Base-by-base conservation (phyloP, 2,113 vertebrate genomes). In the Oreochromis niloticus region DNA sequence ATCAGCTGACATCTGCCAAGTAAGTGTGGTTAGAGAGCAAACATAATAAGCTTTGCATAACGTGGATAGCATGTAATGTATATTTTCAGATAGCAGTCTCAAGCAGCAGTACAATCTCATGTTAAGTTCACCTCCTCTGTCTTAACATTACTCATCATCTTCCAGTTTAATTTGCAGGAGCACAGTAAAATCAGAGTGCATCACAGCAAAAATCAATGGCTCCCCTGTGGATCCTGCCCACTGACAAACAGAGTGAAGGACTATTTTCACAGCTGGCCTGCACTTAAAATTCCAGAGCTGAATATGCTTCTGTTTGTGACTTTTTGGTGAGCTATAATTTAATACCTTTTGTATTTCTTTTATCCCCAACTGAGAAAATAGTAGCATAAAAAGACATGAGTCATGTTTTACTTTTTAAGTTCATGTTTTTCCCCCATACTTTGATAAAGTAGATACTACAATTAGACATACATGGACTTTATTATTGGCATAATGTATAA, bases 401-500 rank as follows among this genome's bases (percentile, higher is more conserved):
- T 16, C 6, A 46, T 82, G 16, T 92, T 52, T 88, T 85, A 81
- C 34, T 46, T 82, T 87, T 61, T 63, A 48, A 46, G 87, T 75
- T 87, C 6, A 61, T 87, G 89, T 85, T 27, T 78, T 55, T 85
- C 2, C 61, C 82, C 12, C 81, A 88, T 46, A 83, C 30, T 54
- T 87, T 75, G 19, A 89, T 83, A 46, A 91, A 91, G 91, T 93
- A 94, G 82, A 92, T 94, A 92, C 87, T 87, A 92, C 89, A 93
- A 89, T 91, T 71, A 89, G 22, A 88, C 73, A 91, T 4, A 93
- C 66, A 85, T 89, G 84, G 87, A 91, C 85, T 91, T 82, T 90
- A 91, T 92, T 86, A 71, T 88, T 87, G 87, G 30, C 88, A 93
- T 92, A 93, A 94, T 95, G 92, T 94, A 95, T 94, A 93, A 93